phyloP scores from a whole-genome alignment of 2,797 vertebrate species.

The Tenualosa thibaudeaui region DNA sequence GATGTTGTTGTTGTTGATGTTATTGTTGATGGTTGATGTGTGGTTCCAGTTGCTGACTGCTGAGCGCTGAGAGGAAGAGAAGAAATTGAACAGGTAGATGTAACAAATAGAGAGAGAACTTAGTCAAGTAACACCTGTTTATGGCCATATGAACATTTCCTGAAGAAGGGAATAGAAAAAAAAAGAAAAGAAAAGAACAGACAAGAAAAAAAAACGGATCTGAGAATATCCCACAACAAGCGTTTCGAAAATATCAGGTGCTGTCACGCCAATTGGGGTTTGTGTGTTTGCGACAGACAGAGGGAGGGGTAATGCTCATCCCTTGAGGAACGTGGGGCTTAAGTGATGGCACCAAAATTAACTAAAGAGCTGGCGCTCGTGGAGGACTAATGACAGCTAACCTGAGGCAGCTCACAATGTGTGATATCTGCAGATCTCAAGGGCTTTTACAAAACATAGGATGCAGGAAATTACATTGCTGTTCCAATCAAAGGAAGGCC shows the following conservation, averaged over 20 bases:
- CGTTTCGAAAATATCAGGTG: neutral
- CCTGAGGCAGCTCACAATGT: conserved; percentile 87
- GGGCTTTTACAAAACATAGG: conserved; percentile 64
- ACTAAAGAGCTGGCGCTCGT: neutral
- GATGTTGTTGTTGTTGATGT: conserved; percentile 70
- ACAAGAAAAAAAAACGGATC: neutral
- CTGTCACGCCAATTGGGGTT: neutral
- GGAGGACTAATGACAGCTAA: neutral
- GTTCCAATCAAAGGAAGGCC: conserved; percentile 61
- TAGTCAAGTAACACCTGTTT: neutral
- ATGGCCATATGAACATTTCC: neutral
- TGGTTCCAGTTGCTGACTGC: conserved; percentile 37
- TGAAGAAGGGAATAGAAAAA: neutral
- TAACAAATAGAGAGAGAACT: neutral
- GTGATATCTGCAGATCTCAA: conserved; percentile 66
- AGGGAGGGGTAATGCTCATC: neutral
- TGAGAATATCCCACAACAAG: conserved; percentile 15
- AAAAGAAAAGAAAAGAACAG: neutral
- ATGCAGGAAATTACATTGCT: conserved; percentile 23
- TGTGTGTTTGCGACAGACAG: neutral
- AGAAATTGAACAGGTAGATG: neutral
- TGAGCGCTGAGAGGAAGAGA: conserved; percentile 45
- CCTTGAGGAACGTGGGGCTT: neutral
- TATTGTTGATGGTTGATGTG: conserved; percentile 58
- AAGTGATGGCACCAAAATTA: neutral